Conservation (phyloP, 2,888 invertebrate genomes). For the Choreutis nemorana region DNA sequence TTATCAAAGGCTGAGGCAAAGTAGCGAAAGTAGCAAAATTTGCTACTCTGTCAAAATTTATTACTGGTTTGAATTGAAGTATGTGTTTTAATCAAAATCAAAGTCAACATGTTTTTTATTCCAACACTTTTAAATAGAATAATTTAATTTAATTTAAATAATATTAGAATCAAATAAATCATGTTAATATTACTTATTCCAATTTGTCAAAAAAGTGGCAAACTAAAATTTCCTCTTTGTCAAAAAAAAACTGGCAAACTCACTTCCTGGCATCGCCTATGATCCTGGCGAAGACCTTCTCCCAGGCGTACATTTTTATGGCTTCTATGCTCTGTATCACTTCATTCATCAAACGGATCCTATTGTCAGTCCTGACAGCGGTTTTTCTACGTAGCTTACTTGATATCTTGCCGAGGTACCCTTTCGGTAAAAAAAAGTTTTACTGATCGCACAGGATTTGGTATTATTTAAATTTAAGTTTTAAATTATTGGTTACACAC, state of each 20-base stretch:
- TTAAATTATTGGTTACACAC: too few relatives aligned
- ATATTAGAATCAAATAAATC: too few relatives aligned
- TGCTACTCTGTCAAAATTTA: too few relatives aligned
- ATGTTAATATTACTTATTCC: too few relatives aligned
- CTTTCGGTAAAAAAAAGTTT: conserved; percentile 29
- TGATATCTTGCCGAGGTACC: conserved; percentile 74
- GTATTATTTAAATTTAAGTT: too few relatives aligned
- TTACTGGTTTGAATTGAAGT: too few relatives aligned
- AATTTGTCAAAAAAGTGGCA: background rate
- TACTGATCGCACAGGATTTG: conserved; percentile 3
- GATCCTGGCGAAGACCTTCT: conserved; percentile 77
- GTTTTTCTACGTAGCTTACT: conserved; percentile 73
- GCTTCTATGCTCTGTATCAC: conserved; percentile 84
- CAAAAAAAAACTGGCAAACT: conserved; percentile 18
- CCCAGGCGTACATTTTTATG: conserved; percentile 92
- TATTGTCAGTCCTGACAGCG: conserved; percentile 81
- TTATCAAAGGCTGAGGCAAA: too few relatives aligned
- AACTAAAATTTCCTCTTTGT: conserved; percentile 1
- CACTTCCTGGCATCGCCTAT: conserved; percentile 78
- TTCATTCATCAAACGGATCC: conserved; percentile 90
- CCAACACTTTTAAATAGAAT: too few relatives aligned
- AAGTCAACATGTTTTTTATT: too few relatives aligned
- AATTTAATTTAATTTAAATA: too few relatives aligned
- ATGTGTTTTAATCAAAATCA: too few relatives aligned
- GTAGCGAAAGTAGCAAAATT: too few relatives aligned